Conservation (phyloP, 2,797 vertebrate species). For the Chelonia mydas region DNA sequence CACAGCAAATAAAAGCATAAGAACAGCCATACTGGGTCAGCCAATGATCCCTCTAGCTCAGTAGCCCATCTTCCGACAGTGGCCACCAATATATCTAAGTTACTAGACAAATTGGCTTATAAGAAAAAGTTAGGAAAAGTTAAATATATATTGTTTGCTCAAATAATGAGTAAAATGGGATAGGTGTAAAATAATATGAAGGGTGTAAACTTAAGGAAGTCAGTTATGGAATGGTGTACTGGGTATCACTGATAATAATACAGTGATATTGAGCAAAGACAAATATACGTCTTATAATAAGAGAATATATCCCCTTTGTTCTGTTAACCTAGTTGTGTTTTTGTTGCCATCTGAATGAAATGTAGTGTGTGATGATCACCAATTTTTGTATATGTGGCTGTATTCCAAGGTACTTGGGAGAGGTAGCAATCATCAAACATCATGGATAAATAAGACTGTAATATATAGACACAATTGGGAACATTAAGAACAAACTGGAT, state of each 20-base stretch:
- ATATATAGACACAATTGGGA: background rate
- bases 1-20: background rate
- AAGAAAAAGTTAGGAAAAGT: background rate
- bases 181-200: no score
- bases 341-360: background rate
- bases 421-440: background rate
- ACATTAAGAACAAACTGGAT: background rate
- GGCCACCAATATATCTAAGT: background rate
- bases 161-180: no score
- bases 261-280: no score
- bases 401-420: background rate
- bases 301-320: no score
- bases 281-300: background rate
- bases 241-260: no score
- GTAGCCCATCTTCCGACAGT: background rate
- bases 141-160: background rate
- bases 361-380: background rate
- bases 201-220: no score
- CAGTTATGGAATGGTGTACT: no score
- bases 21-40: background rate
- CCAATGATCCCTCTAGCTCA: no score
- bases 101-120: background rate
- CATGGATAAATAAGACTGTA: background rate
- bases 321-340: no score
- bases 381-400: background rate